phyloP scores from a whole-genome alignment of 2,888 invertebrate species.

The Chrysotoxum bicinctum region DNA sequence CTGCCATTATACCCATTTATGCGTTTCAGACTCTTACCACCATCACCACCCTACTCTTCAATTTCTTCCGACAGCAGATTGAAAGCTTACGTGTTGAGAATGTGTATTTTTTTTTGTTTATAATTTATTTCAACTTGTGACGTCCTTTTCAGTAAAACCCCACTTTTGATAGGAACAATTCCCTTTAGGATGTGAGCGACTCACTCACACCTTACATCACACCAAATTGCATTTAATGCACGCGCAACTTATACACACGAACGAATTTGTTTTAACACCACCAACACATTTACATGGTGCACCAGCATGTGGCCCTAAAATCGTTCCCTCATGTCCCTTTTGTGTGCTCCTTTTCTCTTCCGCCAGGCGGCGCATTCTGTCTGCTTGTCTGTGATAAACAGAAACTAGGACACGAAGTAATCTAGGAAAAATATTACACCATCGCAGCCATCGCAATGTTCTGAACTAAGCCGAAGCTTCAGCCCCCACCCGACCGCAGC shows the following conservation, averaged over 20 bases:
- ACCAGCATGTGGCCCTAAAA: slow-evolving; percentile 7
- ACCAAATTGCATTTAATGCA: slow-evolving; percentile 57
- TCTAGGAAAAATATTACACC: slow-evolving; percentile 69
- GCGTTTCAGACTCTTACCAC: not conserved
- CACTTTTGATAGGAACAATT: slow-evolving; percentile 1
- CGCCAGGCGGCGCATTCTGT: slow-evolving; percentile 46
- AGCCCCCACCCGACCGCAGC: not conserved
- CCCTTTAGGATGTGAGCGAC: slow-evolving; percentile 6
- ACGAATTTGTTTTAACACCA: slow-evolving; percentile 15
- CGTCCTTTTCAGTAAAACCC: slow-evolving; percentile 1
- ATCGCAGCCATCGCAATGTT: slow-evolving; percentile 26
- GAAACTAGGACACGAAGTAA: slow-evolving; percentile 72
- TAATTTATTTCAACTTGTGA: slow-evolving; percentile 1
- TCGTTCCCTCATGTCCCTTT: slow-evolving; percentile 7
- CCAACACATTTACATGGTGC: slow-evolving; percentile 15
- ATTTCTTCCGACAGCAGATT: slow-evolving; percentile 4
- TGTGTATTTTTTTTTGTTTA: not conserved
- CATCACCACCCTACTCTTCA: not conserved
- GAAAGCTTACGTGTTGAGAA: slow-evolving; percentile 10
- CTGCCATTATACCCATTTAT: not conserved
- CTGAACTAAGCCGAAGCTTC: slow-evolving; percentile 3
- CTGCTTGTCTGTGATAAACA: slow-evolving; percentile 61
- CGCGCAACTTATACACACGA: slow-evolving; percentile 39
- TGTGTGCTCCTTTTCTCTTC: not conserved
- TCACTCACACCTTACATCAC: slow-evolving; percentile 31